Conservation (phyloP, 2,113 vertebrate species). For the Dicrurus megarhynchus region DNA sequence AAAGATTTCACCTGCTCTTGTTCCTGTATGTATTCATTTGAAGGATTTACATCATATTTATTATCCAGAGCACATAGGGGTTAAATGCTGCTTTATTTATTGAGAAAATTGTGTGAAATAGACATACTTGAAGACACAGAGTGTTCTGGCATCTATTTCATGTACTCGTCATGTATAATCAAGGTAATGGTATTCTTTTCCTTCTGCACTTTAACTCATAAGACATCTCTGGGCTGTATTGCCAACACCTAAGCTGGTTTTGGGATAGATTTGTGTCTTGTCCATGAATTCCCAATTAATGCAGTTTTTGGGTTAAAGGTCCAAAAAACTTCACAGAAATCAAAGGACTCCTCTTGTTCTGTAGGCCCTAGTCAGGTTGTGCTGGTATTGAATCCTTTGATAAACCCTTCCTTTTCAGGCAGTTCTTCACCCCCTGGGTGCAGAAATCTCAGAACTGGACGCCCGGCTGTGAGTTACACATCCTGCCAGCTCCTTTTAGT, state of each 20-base stretch:
- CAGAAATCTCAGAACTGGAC: background rate
- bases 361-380: fast-evolving
- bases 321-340: background rate
- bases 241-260: background rate
- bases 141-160: background rate
- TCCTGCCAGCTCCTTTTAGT: background rate
- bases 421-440: background rate
- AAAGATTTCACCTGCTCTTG: background rate
- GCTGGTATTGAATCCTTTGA: background rate
- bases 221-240: background rate
- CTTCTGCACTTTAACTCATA: background rate
- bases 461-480: background rate
- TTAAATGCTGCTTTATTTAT: background rate
- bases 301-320: background rate
- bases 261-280: background rate
- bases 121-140: background rate
- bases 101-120: background rate
- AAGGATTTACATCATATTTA: background rate
- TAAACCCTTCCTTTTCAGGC: background rate
- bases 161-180: background rate
- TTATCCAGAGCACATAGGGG: background rate
- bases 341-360: background rate
- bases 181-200: background rate
- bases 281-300: background rate
- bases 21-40: background rate